Evolutionary conservation across 2,888 invertebrate genomes (phyloP).

Genomic region (Nebria salina): DNA sequence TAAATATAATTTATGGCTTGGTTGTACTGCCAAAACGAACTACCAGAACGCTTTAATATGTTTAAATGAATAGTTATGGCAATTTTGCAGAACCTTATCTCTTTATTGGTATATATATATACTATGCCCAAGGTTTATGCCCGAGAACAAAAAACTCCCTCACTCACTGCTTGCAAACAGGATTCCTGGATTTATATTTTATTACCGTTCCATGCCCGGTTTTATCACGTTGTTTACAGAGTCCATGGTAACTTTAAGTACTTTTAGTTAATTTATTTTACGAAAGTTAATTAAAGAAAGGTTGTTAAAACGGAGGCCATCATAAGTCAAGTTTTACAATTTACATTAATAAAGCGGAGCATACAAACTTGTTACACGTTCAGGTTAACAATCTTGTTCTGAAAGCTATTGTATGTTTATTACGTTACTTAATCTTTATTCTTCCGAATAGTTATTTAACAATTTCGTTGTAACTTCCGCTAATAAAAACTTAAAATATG

Average conservation of each 20-base stretch:
- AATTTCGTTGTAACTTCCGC: too few species aligned
- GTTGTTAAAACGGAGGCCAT: neutral
- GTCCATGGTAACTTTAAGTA: conserved; percentile 2
- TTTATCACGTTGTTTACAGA: conserved; percentile 19
- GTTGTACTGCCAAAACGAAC: conserved; percentile 5
- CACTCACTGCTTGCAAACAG: neutral
- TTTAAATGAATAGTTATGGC: conserved; percentile 15
- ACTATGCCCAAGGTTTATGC: neutral
- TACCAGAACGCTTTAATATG: conserved; percentile 7
- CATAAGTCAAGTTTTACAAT: conserved; percentile 1
- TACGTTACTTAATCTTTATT: neutral
- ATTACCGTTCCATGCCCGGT: conserved; percentile 11
- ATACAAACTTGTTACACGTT: neutral
- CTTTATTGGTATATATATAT: neutral
- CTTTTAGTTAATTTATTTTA: neutral
- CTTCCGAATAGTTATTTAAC: neutral
- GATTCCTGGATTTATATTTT: conserved; percentile 9
- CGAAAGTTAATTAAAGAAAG: conserved; percentile 1
- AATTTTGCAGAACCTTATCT: neutral
- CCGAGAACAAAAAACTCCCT: neutral
- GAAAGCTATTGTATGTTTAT: neutral
- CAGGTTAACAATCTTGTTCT: neutral
- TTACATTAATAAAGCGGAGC: neutral
- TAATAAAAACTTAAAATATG: too few species aligned
- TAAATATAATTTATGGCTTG: neutral